Percentiles rank a stretch among this genome's conserved stretches.
These are phyloP conservation scores for Drosophila falleni DNA, from an alignment of 2,888 invertebrate genomes.

Conservation along the genomic window DNA sequence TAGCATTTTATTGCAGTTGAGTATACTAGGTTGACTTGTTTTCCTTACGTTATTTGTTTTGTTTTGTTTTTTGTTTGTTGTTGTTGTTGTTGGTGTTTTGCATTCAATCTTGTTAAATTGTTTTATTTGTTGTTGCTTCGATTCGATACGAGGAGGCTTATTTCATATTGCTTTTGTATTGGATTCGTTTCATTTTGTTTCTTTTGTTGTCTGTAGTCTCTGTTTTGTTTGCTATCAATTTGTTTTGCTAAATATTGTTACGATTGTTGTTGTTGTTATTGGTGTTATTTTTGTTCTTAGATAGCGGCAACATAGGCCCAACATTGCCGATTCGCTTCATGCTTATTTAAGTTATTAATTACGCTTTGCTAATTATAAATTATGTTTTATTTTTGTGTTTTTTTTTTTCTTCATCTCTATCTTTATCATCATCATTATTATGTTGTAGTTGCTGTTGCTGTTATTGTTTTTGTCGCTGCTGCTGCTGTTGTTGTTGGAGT, in stretches of 20 bases:
- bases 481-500: slow-evolving; percentile 12
- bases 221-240: slow-evolving; percentile 27
- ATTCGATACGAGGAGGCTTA: slow-evolving; percentile 61
- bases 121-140: slow-evolving; percentile 30
- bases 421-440: slow-evolving; percentile 9
- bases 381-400: slow-evolving; percentile 55
- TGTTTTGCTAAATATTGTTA: slow-evolving; percentile 43
- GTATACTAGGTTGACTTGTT: slow-evolving; percentile 75
- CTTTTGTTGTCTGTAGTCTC: slow-evolving; percentile 45
- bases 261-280: slow-evolving; percentile 40
- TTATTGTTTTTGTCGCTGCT: slow-evolving; percentile 18
- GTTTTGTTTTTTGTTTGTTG: slow-evolving; percentile 17
- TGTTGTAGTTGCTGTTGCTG: slow-evolving; percentile 17
- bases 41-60: slow-evolving; percentile 31
- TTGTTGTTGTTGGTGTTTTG: slow-evolving; percentile 37
- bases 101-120: slow-evolving; percentile 20
- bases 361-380: slow-evolving; percentile 72
- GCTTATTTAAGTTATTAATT: slow-evolving; percentile 55
- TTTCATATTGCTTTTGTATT: slow-evolving; percentile 69
- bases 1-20: slow-evolving; percentile 75
- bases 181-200: slow-evolving; percentile 16
- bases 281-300: slow-evolving; percentile 31
- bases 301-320: slow-evolving; percentile 40
- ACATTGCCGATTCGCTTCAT: slow-evolving; percentile 41
- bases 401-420: not conserved